Percentiles rank a stretch among this genome's conserved stretches.
Evolutionary conservation across 2,113 vertebrate species (phyloP).

Genomic region (Procapra przewalskii): DNA sequence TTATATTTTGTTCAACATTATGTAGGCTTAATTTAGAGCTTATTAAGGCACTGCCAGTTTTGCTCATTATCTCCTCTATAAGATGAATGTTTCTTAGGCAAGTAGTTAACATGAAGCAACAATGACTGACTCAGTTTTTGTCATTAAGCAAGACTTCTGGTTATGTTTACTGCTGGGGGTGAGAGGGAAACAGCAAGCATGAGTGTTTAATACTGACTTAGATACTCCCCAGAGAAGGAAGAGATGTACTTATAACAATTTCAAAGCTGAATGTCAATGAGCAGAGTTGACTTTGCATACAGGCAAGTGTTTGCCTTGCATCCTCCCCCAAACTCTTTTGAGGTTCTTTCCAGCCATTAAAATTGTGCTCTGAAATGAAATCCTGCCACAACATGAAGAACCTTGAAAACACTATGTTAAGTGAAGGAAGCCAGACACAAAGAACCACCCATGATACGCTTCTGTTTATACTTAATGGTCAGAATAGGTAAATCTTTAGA

Average conservation of each 20-base stretch:
- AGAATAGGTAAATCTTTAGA: constrained; percentile 13
- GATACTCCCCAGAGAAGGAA: constrained; percentile 7
- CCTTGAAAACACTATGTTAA: neutral
- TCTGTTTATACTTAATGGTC: neutral
- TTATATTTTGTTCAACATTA: constrained; percentile 61
- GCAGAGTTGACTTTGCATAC: neutral
- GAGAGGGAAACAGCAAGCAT: neutral
- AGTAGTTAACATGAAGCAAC: constrained; percentile 52
- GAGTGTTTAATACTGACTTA: constrained; percentile 17
- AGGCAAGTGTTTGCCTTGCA: constrained; percentile 23
- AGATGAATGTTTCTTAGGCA: constrained; percentile 62
- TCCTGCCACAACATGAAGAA: neutral
- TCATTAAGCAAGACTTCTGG: constrained; percentile 43
- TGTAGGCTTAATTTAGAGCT: constrained; percentile 71
- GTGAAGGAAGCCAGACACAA: neutral
- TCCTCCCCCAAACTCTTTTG: neutral
- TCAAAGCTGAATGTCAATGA: neutral
- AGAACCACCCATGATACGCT: neutral
- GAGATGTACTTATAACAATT: neutral
- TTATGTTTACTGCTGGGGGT: constrained; percentile 28
- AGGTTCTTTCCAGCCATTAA: constrained; percentile 34
- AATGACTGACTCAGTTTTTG: constrained; percentile 51
- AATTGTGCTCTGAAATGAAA: constrained; percentile 16
- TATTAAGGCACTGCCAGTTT: constrained; percentile 66
- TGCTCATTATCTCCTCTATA: constrained; percentile 64